Evolutionary conservation across 53 echinoderm and acorn worm genomes (phyloP).

Genomic region (Holothuria scabra): DNA sequence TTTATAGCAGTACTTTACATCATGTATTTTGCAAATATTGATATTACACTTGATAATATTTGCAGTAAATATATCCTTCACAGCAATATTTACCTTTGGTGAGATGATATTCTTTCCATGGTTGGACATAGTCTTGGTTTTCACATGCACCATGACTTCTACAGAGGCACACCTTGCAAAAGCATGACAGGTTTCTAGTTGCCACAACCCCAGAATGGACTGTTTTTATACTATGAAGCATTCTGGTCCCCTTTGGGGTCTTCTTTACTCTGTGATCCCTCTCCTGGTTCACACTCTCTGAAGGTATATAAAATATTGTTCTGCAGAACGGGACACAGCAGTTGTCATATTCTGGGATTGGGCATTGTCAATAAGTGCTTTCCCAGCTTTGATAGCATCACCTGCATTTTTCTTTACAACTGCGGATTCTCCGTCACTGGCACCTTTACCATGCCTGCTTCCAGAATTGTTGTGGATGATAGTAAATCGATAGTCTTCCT

Average conservation of each 20-base stretch:
- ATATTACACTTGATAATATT: too few relatives aligned
- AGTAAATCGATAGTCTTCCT: conserved; percentile 28
- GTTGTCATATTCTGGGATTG: conserved; percentile 15
- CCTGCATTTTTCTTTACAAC: conserved; percentile 69
- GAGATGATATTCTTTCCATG: conserved; percentile 21
- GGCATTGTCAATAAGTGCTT: conserved; percentile 56
- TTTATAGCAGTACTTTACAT: too few relatives aligned
- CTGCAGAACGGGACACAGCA: conserved; percentile 64
- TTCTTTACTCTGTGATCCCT: conserved; percentile 38
- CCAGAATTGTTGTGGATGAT: conserved; percentile 57
- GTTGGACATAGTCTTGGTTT: conserved; percentile 29
- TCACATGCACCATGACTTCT: background rate
- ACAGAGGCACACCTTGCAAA: conserved; percentile 46
- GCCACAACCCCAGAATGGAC: conserved; percentile 52
- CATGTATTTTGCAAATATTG: background rate
- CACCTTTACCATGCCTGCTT: conserved; percentile 74
- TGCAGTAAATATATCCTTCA: background rate
- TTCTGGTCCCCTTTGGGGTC: conserved; percentile 60
- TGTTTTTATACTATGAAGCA: conserved; percentile 61
- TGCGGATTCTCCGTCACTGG: conserved; percentile 81
- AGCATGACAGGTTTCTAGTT: conserved; percentile 63
- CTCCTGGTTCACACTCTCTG: conserved; percentile 38
- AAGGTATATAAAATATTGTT: conserved; percentile 50
- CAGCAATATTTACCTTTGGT: background rate
- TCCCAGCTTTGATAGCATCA: conserved; percentile 63